Base-by-base conservation (phyloP, 2,888 invertebrate genomes). In the Proisotoma minuta region DNA sequence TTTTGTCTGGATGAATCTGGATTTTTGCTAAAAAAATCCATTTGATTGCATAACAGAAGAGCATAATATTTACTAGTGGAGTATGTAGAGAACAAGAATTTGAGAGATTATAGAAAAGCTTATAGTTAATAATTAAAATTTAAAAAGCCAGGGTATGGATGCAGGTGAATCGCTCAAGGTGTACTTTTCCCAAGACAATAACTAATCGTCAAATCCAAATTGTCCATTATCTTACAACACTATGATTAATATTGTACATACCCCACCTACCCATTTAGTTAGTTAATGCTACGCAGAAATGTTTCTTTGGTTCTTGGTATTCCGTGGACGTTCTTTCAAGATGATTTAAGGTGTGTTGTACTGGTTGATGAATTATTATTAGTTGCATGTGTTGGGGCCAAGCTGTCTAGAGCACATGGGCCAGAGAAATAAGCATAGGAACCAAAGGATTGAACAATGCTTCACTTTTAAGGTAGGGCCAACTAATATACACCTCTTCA, bases 321-420 rank as follows among this genome's bases (percentile, higher is more conserved):
- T 43, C 18, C 43, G 18, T 43, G 18, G 18, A 43, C 43, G 43
- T 43, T 18, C 43, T 4, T 10, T 15, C 8, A 34, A 34, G 34
- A 10, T 34, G 15, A 15, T 34, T 43, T n/a, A n/a, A n/a, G n/a
- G n/a, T n/a, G n/a, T 5, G 43, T n/a, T 43, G 43, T 20, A n/a
- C 8, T 10, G 34, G 34, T 34, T 8, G 34, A 34, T 10, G 8
- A 34, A 10, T 34, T 43, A 43, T 5, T 5, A 43, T 43, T 18
- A 57, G 59, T 54, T 49, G 50, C 56, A 48, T 51, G 20, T 66
- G 60, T 58, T 66, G 66, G 66, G 66, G 66, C 66, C 66, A 66
- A 66, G 66, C 66, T 66, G 66, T 66, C 66, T 66, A 65, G 66
- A 60, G 15, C 8, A 8, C 34, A 34, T 34, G 8, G 8, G 15